Base-by-base conservation (phyloP, 2,113 vertebrate genomes). In the Trematomus loennbergii region DNA sequence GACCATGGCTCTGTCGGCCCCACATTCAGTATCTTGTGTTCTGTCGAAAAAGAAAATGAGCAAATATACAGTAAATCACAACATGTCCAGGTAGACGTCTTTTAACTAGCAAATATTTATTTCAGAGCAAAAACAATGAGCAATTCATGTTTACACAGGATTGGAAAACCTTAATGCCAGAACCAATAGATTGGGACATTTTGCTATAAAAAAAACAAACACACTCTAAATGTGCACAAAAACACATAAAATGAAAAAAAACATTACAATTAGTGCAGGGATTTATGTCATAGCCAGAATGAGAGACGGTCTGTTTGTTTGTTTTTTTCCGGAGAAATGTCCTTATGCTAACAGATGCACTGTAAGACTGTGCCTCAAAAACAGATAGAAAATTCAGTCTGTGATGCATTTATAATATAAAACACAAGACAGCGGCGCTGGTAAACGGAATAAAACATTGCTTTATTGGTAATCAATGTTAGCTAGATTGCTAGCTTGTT, bases 1-100 rank as follows among this genome's bases (percentile, higher is more conserved):
- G 98, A 99, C 98, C 98, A 99, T 0, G 97, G 97, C 87, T 99
- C 98, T 0, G 97, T 99, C 5, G 98, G 98, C 25, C 98, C 98
- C 72, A 96, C 94, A 83, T 96, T 96, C 91, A 97, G 89, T 73
- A 99, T 94, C 86, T 99, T 99, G 93, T 99, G 98, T 91, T 99
- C 98, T 99, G 89, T 60, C 57, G 6, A 54, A 58, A 15, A 79
- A 40, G 36, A 40, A 57, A 58, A 45, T 52, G 11, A 0, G 18
- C 2, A 62, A 66, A 70, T 10, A 77, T 0, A 54, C 20, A 61
- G 0, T 22, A 1, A 48, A 53, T 33, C 10, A 72, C 13, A 12
- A 45, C 12, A 57, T 16, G 22, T 46, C 1, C n/a, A 10, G 8
- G 33, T 17, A 29, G 29, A 29, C 29, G 29, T 5, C 20, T n/a